Percentiles rank a stretch among this genome's conserved stretches.
These are phyloP conservation scores for Drosophila eohydei DNA, from an alignment of 2,888 invertebrate species.

Conservation along the genomic window DNA sequence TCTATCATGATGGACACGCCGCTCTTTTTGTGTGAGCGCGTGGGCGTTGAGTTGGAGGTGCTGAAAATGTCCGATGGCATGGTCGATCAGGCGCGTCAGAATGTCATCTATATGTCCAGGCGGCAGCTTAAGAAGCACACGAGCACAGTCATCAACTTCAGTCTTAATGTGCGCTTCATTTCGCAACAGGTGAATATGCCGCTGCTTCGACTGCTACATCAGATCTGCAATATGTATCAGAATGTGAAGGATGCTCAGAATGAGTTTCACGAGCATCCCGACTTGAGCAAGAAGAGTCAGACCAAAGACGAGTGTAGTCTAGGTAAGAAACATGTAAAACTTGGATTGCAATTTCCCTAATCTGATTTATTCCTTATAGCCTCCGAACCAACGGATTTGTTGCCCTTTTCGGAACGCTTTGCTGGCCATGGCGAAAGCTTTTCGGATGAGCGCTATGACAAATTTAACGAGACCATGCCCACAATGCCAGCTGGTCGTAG, in stretches of 20 bases:
- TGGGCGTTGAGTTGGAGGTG: constrained; percentile 94
- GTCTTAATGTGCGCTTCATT: constrained; percentile 94
- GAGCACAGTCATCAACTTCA: constrained; percentile 96
- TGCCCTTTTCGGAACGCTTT: constrained; percentile 83
- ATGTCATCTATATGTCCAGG: constrained; percentile 93
- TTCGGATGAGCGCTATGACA: constrained; percentile 84
- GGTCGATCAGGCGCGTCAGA: constrained; percentile 93
- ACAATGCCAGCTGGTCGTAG: constrained; percentile 61
- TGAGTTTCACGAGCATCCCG: constrained; percentile 92
- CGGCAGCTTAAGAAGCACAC: constrained; percentile 96
- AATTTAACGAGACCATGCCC: constrained; percentile 83
- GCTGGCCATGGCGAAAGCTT: constrained; percentile 80
- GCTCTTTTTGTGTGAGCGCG: constrained; percentile 96
- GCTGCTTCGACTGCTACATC: constrained; percentile 94
- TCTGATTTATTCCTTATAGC: constrained; percentile 53
- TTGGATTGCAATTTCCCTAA: neutral
- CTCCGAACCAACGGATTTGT: constrained; percentile 84
- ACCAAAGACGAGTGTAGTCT: constrained; percentile 88
- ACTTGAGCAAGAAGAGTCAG: constrained; percentile 83
- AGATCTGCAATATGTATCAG: constrained; percentile 98
- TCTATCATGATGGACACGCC: constrained; percentile 86
- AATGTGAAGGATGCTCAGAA: constrained; percentile 97
- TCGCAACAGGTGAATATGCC: constrained; percentile 99
- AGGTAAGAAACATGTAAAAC: constrained; percentile 81
- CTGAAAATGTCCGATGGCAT: constrained; percentile 95